Conservation (phyloP, 2,888 invertebrate species). For the Gymnocheta viridis region DNA sequence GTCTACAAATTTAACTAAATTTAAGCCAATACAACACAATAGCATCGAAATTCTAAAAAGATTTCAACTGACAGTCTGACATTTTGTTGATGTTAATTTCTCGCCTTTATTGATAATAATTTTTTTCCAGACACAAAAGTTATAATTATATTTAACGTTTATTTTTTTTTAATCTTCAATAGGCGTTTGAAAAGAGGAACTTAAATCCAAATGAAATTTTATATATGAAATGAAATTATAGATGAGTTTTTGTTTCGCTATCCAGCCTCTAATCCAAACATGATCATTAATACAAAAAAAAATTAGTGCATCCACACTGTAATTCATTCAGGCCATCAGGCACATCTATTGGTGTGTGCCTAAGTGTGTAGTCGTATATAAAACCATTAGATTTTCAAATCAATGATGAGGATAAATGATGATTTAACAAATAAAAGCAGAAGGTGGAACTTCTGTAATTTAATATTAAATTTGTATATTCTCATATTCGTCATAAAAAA, state of each 20-base stretch:
- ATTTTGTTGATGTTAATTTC: conserved; percentile 73
- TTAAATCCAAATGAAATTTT: conserved; percentile 31
- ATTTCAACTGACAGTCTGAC: conserved; percentile 70
- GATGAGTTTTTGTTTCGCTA: conserved; percentile 25
- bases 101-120: conserved; percentile 57
- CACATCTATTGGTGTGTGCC: conserved; percentile 45
- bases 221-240: conserved; percentile 39
- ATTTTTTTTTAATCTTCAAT: not conserved
- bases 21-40: conserved; percentile 1
- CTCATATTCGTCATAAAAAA: conserved; percentile 62
- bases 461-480: conserved; percentile 80
- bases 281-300: conserved; percentile 68
- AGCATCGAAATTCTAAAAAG: conserved; percentile 35
- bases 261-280: conserved; percentile 51
- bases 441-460: conserved; percentile 75
- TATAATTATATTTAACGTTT: conserved; percentile 54
- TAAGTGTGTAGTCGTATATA: conserved; percentile 18
- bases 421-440: conserved; percentile 52
- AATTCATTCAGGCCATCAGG: conserved; percentile 20
- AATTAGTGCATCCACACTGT: conserved; percentile 55
- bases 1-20: not conserved
- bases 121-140: conserved; percentile 56
- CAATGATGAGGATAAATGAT: conserved; percentile 56
- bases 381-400: conserved; percentile 40
- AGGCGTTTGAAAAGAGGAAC: conserved; percentile 26